A percentile compares a stretch with the other conserved stretches of the same genome.
Conservation (phyloP, 2,113 vertebrate genomes). For the Psittacula cyanocephala region DNA sequence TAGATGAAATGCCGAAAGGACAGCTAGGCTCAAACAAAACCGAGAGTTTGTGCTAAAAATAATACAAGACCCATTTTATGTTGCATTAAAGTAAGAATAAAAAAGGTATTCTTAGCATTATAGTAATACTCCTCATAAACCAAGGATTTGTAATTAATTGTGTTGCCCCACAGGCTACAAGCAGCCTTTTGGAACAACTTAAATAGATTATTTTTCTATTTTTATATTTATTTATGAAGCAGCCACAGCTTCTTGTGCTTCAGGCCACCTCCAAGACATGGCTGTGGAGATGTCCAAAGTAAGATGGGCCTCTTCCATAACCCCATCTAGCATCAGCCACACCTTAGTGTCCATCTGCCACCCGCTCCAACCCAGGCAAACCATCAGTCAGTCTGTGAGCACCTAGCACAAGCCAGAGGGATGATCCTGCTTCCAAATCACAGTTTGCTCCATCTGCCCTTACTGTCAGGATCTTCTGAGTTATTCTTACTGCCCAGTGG, state of each 20-base stretch:
- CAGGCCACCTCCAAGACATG: not conserved
- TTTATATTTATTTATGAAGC: not conserved
- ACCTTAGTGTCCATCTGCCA: not conserved
- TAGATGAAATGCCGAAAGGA: not conserved
- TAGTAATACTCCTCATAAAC: not conserved
- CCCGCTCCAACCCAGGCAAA: not conserved
- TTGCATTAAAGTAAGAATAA: not conserved
- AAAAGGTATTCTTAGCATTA: not conserved
- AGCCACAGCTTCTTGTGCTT: not conserved
- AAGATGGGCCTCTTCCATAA: not conserved
- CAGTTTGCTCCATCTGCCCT: not conserved
- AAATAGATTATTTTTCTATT: not conserved
- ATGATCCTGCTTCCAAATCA: not conserved
- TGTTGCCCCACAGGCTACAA: not conserved
- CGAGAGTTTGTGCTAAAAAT: not conserved
- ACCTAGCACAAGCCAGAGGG: not conserved
- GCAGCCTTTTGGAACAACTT: not conserved
- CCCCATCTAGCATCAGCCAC: not conserved
- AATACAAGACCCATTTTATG: not conserved
- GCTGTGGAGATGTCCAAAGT: not conserved
- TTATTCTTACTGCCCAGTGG: not conserved
- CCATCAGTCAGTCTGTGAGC: not conserved
- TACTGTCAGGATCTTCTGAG: not conserved
- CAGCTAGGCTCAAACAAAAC: not conserved
- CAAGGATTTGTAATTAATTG: not conserved